Evolutionary conservation across 1,140 invertebrate species (phyloP).

Genomic region (Drosophila parabipectinata): DNA sequence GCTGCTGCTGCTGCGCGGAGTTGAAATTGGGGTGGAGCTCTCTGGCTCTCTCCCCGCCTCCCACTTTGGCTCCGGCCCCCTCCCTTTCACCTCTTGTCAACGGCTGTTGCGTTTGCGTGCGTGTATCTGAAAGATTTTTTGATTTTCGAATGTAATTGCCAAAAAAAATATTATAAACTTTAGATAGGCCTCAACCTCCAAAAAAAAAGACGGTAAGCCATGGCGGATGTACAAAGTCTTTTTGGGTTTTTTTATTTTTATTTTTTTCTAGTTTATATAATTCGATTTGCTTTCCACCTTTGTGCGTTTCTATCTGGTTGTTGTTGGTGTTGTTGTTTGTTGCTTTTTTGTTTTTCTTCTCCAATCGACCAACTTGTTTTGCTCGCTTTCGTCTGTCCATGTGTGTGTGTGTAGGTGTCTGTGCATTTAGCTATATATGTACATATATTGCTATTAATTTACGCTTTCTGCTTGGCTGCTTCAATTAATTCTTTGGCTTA

Average conservation of each 20-base stretch:
- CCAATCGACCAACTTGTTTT: conserved; percentile 53
- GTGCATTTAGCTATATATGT: conserved; percentile 26
- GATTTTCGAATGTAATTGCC: neutral
- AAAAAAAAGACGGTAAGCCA: conserved; percentile 28
- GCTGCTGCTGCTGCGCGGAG: conserved; percentile 26
- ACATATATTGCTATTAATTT: conserved; percentile 63
- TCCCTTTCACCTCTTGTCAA: conserved; percentile 33
- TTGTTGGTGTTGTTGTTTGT: conserved; percentile 21
- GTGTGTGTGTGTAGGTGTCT: conserved; percentile 5
- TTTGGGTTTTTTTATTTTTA: neutral
- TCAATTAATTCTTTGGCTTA: conserved; percentile 77
- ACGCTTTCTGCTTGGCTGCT: conserved; percentile 78
- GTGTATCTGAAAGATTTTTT: conserved; percentile 31
- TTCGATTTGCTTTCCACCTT: conserved; percentile 37
- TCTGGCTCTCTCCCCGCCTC: conserved; percentile 10
- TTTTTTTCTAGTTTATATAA: conserved; percentile 49
- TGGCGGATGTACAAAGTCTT: conserved; percentile 8
- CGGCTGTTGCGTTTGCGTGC: conserved; percentile 57
- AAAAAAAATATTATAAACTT: conserved; percentile 13
- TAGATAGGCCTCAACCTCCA: conserved; percentile 4
- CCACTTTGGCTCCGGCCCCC: neutral
- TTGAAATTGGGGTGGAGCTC: conserved; percentile 65
- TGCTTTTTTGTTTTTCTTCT: conserved; percentile 9
- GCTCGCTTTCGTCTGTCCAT: conserved; percentile 22
- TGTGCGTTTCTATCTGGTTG: conserved; percentile 27